phyloP scores from a whole-genome alignment of 2,888 invertebrate species.

The Halictus quadricinctus region DNA sequence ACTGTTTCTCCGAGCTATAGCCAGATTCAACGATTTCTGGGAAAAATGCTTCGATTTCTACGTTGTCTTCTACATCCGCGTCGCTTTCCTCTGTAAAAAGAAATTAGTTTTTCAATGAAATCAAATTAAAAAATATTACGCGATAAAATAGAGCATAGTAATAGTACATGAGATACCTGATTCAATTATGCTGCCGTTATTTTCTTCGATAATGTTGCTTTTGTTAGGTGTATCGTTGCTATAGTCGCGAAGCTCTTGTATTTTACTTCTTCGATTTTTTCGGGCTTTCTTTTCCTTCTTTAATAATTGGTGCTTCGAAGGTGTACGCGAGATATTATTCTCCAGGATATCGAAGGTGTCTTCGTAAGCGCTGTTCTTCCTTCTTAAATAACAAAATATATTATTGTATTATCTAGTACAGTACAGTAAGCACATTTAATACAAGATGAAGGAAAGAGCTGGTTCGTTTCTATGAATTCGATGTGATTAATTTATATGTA shows the following conservation, averaged over 20 bases:
- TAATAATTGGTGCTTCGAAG: constrained; percentile 86
- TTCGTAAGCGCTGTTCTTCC: constrained; percentile 51
- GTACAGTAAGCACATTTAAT: not conserved
- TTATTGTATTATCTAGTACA: not conserved
- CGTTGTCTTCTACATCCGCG: constrained; percentile 92
- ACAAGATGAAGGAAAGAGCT: not conserved
- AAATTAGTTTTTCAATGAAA: not conserved
- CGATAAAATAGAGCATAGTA: not conserved
- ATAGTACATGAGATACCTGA: constrained; percentile 65
- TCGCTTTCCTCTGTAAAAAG: constrained; percentile 87
- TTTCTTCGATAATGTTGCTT: constrained; percentile 72
- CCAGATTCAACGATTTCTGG: constrained; percentile 86
- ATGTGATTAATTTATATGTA: constrained; percentile 4
- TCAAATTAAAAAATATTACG: not conserved
- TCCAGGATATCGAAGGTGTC: constrained; percentile 74
- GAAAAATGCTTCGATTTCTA: constrained; percentile 83
- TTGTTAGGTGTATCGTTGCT: constrained; percentile 55
- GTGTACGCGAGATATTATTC: constrained; percentile 70
- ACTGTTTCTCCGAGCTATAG: constrained; percentile 86
- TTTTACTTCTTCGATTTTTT: constrained; percentile 83
- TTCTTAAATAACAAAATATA: constrained; percentile 43
- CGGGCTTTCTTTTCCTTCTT: constrained; percentile 86
- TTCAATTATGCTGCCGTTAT: constrained; percentile 64
- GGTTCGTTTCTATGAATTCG: not conserved
- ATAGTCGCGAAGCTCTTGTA: constrained; percentile 55